Evolutionary conservation across 1,140 invertebrate genomes (phyloP).

Genomic region (Fopius arisanus): DNA sequence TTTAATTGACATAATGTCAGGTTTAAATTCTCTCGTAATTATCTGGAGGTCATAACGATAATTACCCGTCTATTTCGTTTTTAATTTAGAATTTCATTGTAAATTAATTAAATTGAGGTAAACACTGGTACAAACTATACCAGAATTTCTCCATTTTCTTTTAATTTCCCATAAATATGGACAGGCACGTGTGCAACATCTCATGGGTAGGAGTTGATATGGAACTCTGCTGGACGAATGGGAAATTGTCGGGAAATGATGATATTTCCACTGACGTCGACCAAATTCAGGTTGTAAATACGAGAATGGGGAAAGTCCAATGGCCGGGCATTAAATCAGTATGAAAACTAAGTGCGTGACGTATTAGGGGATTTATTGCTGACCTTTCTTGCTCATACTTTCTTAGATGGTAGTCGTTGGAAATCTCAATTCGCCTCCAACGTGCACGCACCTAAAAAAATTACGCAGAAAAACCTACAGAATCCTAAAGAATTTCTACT

Average conservation of each 20-base stretch:
- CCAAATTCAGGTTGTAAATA: background rate
- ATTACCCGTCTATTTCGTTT: no score
- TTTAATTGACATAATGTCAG: no score
- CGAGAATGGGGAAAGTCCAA: background rate
- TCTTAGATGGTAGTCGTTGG: background rate
- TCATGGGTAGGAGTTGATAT: background rate
- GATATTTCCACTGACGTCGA: background rate
- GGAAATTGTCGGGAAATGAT: background rate
- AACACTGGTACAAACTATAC: background rate
- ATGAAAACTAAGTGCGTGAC: background rate
- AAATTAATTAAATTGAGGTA: background rate
- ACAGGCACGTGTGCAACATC: background rate
- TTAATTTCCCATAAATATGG: background rate
- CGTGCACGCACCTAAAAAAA: no score
- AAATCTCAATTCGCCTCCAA: background rate
- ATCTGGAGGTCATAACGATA: no score
- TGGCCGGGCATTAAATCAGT: background rate
- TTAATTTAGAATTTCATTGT: no score
- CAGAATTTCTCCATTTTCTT: background rate
- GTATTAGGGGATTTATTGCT: background rate
- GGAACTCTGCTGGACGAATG: background rate
- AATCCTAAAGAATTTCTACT: no score
- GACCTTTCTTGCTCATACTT: background rate
- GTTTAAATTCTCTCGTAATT: no score
- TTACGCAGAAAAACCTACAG: no score